These are phyloP conservation scores for Tyria jacobaeae DNA, from an alignment of 2,888 invertebrate species.

Conservation along the genomic window DNA sequence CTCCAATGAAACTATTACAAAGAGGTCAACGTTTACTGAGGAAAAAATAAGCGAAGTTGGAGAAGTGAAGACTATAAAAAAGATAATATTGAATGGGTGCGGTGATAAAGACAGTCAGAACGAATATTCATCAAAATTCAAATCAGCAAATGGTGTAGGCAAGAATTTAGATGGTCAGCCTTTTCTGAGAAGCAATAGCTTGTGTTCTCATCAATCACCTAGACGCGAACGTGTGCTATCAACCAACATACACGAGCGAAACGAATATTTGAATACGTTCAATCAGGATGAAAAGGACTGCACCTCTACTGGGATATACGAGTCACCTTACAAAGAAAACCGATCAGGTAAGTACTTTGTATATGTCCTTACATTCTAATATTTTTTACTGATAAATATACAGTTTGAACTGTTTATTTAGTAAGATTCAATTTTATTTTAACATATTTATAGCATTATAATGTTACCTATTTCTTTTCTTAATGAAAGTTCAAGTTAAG, in stretches of 20 bases:
- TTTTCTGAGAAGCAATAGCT: conserved; percentile 34
- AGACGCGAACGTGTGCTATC: conserved; percentile 51
- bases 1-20: conserved; percentile 71
- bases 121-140: conserved; percentile 34
- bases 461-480: background rate
- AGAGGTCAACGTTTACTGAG: conserved; percentile 76
- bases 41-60: conserved; percentile 78
- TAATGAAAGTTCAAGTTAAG: background rate
- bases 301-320: conserved; percentile 45
- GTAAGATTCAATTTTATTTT: background rate
- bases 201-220: conserved; percentile 47
- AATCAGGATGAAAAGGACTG: conserved; percentile 53
- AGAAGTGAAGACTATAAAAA: conserved; percentile 83
- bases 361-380: background rate
- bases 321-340: conserved; percentile 48
- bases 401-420: background rate
- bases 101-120: conserved; percentile 46
- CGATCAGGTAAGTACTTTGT: conserved; percentile 47
- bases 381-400: too few relatives aligned
- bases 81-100: conserved; percentile 75
- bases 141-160: conserved; percentile 23
- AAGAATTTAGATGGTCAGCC: conserved; percentile 32
- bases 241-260: conserved; percentile 52
- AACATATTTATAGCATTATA: background rate
- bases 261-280: conserved; percentile 55